Conservation (phyloP, 2,797 vertebrate genomes). For the Taeniopygia guttata region DNA sequence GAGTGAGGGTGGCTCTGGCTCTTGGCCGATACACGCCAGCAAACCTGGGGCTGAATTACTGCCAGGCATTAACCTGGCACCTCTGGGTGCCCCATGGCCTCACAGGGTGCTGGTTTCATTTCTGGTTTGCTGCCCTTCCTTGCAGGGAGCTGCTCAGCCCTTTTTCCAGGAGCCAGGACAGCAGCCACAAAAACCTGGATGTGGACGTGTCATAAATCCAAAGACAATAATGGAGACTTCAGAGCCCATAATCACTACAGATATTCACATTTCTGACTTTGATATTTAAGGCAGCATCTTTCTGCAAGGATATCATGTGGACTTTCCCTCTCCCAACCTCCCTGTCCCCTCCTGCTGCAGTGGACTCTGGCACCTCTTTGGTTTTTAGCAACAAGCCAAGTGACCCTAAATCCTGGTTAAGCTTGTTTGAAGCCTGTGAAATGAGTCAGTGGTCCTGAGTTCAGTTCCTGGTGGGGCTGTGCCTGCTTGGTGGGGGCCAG, state of each 20-base stretch:
- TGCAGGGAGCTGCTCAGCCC: background rate
- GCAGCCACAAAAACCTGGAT: background rate
- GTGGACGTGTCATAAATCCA: slow-evolving; percentile 16
- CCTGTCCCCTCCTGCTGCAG: background rate
- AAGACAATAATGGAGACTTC: slow-evolving; percentile 2
- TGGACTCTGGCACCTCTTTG: background rate
- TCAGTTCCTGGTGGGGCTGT: background rate
- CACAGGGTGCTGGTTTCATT: background rate
- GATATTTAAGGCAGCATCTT: background rate
- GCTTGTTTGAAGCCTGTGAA: background rate
- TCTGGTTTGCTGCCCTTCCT: background rate
- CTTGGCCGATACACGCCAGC: background rate
- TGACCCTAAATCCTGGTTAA: background rate
- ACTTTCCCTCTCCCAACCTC: background rate
- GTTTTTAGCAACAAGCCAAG: background rate
- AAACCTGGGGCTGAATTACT: background rate
- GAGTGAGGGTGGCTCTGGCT: background rate
- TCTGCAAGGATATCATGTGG: background rate
- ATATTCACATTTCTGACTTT: slow-evolving; percentile 15
- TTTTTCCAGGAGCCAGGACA: background rate
- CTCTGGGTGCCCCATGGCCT: background rate
- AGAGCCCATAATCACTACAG: background rate
- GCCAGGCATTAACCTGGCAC: background rate
- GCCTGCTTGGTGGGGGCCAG: background rate
- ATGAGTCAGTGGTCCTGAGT: background rate